Evolutionary conservation across 2,113 vertebrate species (phyloP).

Genomic region (Lonchura striata): DNA sequence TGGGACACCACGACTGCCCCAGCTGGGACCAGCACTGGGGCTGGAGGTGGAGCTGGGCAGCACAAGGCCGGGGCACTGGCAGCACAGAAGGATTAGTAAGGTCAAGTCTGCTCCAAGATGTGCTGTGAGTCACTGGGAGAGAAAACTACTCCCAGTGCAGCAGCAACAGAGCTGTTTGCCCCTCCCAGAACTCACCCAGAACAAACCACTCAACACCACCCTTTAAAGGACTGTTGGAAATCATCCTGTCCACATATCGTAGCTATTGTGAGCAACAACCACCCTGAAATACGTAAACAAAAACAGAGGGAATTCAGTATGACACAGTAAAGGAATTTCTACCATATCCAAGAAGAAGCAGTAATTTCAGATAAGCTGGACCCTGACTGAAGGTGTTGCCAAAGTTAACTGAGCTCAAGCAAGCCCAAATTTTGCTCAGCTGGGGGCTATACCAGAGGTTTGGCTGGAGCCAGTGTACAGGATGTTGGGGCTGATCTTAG

Average conservation of each 20-base stretch:
- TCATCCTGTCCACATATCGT: rapidly evolving
- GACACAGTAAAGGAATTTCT: not conserved
- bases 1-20: not conserved
- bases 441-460: not conserved
- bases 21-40: not conserved
- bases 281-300: not conserved
- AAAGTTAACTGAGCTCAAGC: not conserved
- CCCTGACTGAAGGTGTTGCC: not conserved
- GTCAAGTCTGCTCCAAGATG: not conserved
- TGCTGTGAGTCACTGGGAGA: not conserved
- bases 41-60: not conserved
- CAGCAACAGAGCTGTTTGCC: not conserved
- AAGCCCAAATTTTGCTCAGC: not conserved
- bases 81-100: not conserved
- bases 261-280: not conserved
- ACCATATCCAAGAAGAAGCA: not conserved
- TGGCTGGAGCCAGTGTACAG: not conserved
- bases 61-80: not conserved
- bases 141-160: not conserved
- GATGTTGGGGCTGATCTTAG: not conserved
- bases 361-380: not conserved
- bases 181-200: not conserved
- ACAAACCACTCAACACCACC: not conserved
- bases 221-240: not conserved
- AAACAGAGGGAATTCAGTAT: not conserved